These are phyloP conservation scores for Hemitrygon akajei DNA, from an alignment of 2,797 vertebrate genomes.

Conservation along the genomic window DNA sequence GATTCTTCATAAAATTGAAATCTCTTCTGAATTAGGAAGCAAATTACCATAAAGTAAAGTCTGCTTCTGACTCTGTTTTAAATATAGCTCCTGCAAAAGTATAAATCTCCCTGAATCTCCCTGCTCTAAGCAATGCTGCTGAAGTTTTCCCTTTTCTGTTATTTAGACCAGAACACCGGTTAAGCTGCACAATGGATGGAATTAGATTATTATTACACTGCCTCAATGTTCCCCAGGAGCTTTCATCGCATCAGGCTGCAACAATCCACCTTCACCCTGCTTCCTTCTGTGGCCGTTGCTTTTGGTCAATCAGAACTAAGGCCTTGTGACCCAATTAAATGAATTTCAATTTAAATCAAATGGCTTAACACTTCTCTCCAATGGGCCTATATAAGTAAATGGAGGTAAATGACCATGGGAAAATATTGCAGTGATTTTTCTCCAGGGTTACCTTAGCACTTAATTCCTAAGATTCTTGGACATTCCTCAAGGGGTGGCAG, in stretches of 20 bases:
- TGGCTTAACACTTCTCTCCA: background rate
- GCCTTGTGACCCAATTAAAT: no score
- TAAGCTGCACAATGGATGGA: background rate
- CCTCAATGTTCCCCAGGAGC: background rate
- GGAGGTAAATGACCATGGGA: background rate
- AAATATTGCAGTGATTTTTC: background rate
- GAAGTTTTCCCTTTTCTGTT: background rate
- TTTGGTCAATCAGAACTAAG: no score
- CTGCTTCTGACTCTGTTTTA: background rate
- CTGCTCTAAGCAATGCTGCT: background rate
- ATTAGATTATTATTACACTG: background rate
- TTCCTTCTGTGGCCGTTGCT: background rate
- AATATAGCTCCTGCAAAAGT: background rate
- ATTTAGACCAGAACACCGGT: background rate
- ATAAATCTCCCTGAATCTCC: background rate
- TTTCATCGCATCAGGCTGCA: background rate
- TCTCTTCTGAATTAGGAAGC: background rate
- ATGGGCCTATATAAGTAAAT: background rate
- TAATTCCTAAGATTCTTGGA: background rate
- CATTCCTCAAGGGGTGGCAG: background rate
- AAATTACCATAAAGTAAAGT: background rate
- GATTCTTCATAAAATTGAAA: no score
- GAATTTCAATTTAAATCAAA: background rate
- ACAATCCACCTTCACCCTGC: background rate
- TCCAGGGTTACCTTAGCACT: background rate